Percentiles rank a stretch among this genome's conserved stretches.
These are phyloP conservation scores for Chironomus tentans DNA, from an alignment of 2,888 invertebrate genomes.

Conservation along the genomic window DNA sequence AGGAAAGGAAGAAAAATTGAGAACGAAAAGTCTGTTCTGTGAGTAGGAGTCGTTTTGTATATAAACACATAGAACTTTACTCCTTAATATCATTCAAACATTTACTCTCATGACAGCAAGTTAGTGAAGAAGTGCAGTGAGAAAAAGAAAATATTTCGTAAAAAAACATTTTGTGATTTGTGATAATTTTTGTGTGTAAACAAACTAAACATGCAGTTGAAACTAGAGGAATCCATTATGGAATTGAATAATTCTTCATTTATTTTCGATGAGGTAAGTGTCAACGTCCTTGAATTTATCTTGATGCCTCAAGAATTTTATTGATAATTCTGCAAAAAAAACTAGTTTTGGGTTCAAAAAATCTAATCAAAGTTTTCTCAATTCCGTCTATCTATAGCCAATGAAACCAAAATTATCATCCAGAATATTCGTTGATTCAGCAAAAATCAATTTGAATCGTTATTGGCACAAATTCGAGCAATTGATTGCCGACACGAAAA, in stretches of 20 bases:
- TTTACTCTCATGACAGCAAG: conserved; percentile 4
- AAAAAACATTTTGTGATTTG: neutral
- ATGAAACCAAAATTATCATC: conserved; percentile 28
- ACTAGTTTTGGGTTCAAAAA: neutral
- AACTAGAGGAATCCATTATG: neutral
- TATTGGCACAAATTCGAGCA: conserved; percentile 29
- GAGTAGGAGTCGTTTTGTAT: conserved; percentile 22
- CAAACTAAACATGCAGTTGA: neutral
- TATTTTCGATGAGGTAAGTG: conserved; percentile 25
- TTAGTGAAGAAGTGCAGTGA: neutral
- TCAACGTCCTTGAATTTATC: neutral
- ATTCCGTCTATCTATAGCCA: conserved; percentile 23
- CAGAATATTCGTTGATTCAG: conserved; percentile 28
- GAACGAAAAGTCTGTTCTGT: neutral
- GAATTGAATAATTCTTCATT: conserved; percentile 23
- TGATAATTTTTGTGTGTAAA: neutral
- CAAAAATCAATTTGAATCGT: conserved; percentile 29
- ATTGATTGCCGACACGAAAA: conserved; percentile 8
- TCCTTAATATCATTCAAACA: conserved; percentile 24
- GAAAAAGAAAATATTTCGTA: neutral
- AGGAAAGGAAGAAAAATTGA: neutral
- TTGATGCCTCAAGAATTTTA: neutral
- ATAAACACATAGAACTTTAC: conserved; percentile 14
- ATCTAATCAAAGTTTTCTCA: neutral
- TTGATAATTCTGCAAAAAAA: neutral